Base-by-base conservation (phyloP, 2,797 vertebrate genomes). In the Acanthurus lineatus region DNA sequence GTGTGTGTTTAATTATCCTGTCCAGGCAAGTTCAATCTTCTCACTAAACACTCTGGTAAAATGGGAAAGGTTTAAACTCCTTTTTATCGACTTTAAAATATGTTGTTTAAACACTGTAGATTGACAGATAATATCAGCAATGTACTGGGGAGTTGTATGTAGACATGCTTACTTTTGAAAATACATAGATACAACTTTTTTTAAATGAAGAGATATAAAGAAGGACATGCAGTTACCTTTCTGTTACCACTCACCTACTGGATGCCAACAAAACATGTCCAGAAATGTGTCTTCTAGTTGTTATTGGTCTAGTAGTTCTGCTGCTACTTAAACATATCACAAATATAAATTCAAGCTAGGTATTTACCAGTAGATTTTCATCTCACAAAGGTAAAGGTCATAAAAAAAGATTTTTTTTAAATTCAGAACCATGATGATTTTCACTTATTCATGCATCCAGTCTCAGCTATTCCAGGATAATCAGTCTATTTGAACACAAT, bases 401-500 rank as follows among this genome's bases (percentile, higher is more conserved):
- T 16, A 16, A 25, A 22, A 56, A 48, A 57, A 64, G 12, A 47
- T 74, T n/a, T 15, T 69, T 70, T 71, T 11, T 44, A 64, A 25
- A 25, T 73, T 25, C 20, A 17, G 42, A 56, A 49, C 9, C 56
- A 28, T 11, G 16, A 25, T 54, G n/a, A 40, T 63, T 73, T 76
- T 62, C n/a, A 83, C 78, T 60, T 70, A 81, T 81, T 81, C 35
- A 76, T 64, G 52, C 47, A 57, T 64, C 45, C 51, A 73, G 49
- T 51, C 51, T 64, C 17, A 56, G 25, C 20, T 49, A 49, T 63
- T 51, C 68, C 47, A 45, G 49, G 51, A 67, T 58, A 80, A 74
- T 80, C 45, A 54, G 22, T 47, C 49, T 44, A 66, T 78, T 56
- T 64, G 10, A 42, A 28, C 51, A 57, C 49, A 5, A 38, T 35